phyloP scores from a whole-genome alignment of 2,113 vertebrate genomes.

The Loxodonta africana region DNA sequence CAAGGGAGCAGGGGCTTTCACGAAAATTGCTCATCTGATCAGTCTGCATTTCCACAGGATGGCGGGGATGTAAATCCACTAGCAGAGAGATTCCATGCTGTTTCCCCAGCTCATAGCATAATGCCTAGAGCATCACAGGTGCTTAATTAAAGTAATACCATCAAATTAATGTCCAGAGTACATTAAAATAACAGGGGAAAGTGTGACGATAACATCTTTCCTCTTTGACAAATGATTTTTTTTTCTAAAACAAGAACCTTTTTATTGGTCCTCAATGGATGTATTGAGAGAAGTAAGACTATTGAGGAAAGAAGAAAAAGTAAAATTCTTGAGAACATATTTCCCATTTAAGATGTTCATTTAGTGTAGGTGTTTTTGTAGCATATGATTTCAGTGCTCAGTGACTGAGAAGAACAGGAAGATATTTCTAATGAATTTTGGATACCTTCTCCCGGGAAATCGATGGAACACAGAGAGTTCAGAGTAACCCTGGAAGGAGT shows the following conservation, averaged over 20 bases:
- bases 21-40: background rate
- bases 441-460: background rate
- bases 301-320: background rate
- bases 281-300: background rate
- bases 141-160: background rate
- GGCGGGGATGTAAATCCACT: accelerated
- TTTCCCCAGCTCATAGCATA: background rate
- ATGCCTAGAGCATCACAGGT: background rate
- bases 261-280: background rate
- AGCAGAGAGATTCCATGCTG: background rate
- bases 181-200: background rate
- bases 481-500: background rate
- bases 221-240: slow-evolving; percentile 18
- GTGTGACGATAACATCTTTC: background rate
- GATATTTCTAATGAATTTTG: background rate
- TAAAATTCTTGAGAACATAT: background rate
- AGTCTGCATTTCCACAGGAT: background rate
- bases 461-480: background rate
- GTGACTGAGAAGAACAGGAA: background rate
- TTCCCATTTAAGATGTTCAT: slow-evolving; percentile 25
- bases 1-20: background rate
- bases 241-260: background rate
- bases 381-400: background rate
- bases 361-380: background rate
- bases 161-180: background rate